Base-by-base conservation (phyloP, 2,113 vertebrate species). In the Macquaria australasica region DNA sequence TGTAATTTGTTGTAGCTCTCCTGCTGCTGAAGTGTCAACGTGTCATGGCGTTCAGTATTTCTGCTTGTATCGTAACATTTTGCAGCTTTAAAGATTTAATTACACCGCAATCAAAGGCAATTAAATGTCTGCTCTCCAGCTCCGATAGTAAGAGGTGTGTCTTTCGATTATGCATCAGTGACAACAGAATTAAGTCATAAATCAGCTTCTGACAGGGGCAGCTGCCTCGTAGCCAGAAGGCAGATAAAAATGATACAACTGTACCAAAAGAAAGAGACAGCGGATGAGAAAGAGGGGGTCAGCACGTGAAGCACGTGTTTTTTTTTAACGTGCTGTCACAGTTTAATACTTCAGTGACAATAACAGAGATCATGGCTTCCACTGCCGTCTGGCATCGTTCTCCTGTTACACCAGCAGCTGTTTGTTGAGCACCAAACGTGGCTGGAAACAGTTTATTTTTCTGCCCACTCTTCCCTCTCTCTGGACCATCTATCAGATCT, bases 401-500 rank as follows among this genome's bases (percentile, higher is more conserved):
- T 58, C 50, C 28, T 34, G 7, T 73, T 77, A 64, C 59, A 66
- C 63, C 55, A 74, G 59, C 64, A 64, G 75, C 73, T 79, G 78
- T 73, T 79, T 88, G 66, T 67, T 43, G 14, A 55, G 56, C 43
- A 76, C 16, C 45, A 60, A 74, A 66, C 41, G 37, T 15, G 6
- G 51, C 34, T 81, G 55, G 60, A 71, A 73, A 62, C 14, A 45
- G n/a, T 80, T 85, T 70, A 10, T 28, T 18, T 63, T 31, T 77
- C 72, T 62, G 64, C 58, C 39, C 39, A 73, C 69, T 83, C 53
- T 51, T 59, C 53, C 55, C n/a, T 75, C 74, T 83, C 56, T 56
- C 50, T 63, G 25, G 55, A n/a, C 80, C 81, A 87, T 93, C 67
- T 21, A 83, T 81, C 89, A 88, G 78, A 76, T 79, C 81, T 78